Base-by-base conservation (phyloP, 1,140 invertebrate species). In the Lepidurus packardi region DNA sequence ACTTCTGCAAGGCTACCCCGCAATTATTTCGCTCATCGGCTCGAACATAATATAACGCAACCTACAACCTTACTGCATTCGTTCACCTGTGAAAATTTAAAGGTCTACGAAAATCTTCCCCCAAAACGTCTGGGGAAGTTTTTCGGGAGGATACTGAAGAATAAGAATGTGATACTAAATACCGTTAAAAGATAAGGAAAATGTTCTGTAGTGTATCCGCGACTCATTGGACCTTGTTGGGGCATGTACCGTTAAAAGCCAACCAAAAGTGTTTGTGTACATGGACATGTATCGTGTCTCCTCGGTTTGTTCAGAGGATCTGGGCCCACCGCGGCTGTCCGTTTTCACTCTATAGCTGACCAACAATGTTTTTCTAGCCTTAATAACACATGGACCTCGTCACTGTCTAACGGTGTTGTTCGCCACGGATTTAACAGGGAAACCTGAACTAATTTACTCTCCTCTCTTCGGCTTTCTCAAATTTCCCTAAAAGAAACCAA, bases 391-490 rank as follows among this genome's bases (percentile, higher is more conserved):
- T 47, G 45, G 53, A 65, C 16, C 45, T 47, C 16, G 45, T 16
- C 45, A 47, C 16, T 47, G 13, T 65, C 53, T 65, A 65, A 65
- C 53, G 53, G 53, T 7, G 21, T n/a, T 7, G 21, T 1, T 9
- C 53, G 16, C 21, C 53, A n/a, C 21, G 16, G 13, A 16, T 21
- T 9, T 65, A 7, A 7, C 53, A 7, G 6, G 53, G 13, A 65
- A 65, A 65, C 16, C 53, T 65, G 53, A 21, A 65, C n/a, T 65
- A 65, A 65, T 65, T 65, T 65, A 65, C 21, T 65, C 53, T n/a
- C 9, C 9, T 6, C 53, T 34, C 13, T 65, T 13, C 16, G 21
- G n/a, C 21, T 65, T 65, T 65, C 53, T 65, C 21, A 34, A 3
- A 34, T 34, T 34, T 34, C 34, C 34, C 34, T 4, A 34, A 34